Evolutionary conservation across 2,113 vertebrate species (phyloP), one percentile per base, ranked within the genome.

Genomic region (Carettochelys insculpta): DNA sequence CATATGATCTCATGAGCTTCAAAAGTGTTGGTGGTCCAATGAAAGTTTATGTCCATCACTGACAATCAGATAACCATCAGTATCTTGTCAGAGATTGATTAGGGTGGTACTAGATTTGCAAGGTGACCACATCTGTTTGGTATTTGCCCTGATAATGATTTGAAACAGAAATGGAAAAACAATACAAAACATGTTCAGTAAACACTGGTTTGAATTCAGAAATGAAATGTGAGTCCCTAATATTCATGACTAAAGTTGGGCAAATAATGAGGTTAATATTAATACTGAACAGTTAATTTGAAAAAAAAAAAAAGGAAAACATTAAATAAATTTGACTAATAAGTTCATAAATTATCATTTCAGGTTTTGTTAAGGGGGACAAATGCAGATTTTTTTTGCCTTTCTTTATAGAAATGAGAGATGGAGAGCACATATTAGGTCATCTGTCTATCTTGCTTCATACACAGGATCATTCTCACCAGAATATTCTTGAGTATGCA

Each of bases 401-500:
- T 51, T 56, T 14, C 11, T 29, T 91, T 9, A 0, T 6, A 56
- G 13, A 79, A 94, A 77, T 38, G 38, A 89, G 50, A 86, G 87
- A 90, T 71, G 61, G 12, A 8, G 90, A 90, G 24, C 38, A 19
- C 38, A 85, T 87, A 38, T 52, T 89, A 87, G 77, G 82, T 88
- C 50, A 90, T 68, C 73, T 88, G 56, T 75, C 41, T 77, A 89
- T 90, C 77, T 45, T 93, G 52, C 81, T 81, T 58, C 61, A 41
- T 48, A n/a, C 78, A 3, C 38, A 48, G 20, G 4, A 92, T 77
- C 2, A 58, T 79, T 91, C 45, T 87, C 83, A 92, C 89, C 12
- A 80, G 79, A 90, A 51, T 81, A 20, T 9, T 86, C 52, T 87
- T 94, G 86, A 77, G 78, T 91, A 84, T 90, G 91, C 6, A 2